Conservation (phyloP, 2,888 invertebrate species). For the Catocala nupta region DNA sequence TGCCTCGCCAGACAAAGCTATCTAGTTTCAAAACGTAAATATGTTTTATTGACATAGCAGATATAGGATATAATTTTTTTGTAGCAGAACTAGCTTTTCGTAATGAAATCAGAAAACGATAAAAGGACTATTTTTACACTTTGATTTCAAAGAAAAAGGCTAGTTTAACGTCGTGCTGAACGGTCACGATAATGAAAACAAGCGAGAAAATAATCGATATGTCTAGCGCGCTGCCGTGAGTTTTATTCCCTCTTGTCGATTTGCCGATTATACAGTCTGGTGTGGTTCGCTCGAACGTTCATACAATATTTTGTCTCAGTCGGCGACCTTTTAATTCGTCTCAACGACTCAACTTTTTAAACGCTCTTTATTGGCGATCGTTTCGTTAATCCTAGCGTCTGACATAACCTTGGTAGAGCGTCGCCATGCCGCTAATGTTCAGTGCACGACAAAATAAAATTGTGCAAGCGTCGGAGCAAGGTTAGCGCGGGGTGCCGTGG, state of each 20-base stretch:
- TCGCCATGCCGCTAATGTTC: constrained; percentile 48
- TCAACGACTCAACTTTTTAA: constrained; percentile 25
- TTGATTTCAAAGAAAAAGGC: constrained; percentile 34
- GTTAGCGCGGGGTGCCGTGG: constrained; percentile 37
- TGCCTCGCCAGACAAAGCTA: background rate
- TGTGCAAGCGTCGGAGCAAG: constrained; percentile 61
- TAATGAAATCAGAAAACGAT: too few relatives aligned
- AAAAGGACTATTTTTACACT: constrained; percentile 28
- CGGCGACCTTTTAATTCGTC: constrained; percentile 29
- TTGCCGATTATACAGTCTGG: constrained; percentile 35
- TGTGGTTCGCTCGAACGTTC: constrained; percentile 12
- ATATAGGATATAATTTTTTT: too few relatives aligned
- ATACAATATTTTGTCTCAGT: constrained; percentile 16
- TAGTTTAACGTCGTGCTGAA: constrained; percentile 26
- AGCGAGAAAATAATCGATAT: constrained; percentile 59
- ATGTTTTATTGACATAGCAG: too few relatives aligned
- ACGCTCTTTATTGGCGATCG: constrained; percentile 14
- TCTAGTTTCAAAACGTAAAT: background rate
- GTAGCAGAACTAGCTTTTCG: too few relatives aligned
- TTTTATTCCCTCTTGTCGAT: constrained; percentile 47
- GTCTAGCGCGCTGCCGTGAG: constrained; percentile 53
- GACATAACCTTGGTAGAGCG: constrained; percentile 57
- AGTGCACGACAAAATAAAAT: constrained; percentile 52
- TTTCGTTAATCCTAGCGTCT: constrained; percentile 46
- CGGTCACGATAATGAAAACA: constrained; percentile 44